Evolutionary conservation across 1,140 invertebrate genomes (phyloP), one percentile per base, ranked within the genome.

Genomic region (Pseudomyrmex cubaensis): DNA sequence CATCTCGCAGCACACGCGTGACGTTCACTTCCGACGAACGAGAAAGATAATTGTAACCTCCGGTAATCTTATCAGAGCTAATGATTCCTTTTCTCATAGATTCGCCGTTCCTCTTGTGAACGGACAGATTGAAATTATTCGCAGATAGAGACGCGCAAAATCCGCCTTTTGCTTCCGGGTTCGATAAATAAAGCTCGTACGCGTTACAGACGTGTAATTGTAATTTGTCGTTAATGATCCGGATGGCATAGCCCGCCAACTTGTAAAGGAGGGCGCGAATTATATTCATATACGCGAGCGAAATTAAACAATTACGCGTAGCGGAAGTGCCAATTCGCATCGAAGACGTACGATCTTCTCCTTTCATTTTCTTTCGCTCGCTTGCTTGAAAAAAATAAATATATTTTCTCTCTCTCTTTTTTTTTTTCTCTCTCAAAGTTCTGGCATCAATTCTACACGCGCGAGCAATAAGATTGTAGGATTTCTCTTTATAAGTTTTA

Each of bases 221-320:
- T 59, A 70, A 59, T 64, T 57, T 61, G 54, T 22, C 48, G 74
- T 64, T 76, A 64, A 64, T 59, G 56, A 80, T 72, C 66, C 13
- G 15, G 70, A n/a, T 44, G 54, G 67, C 52, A 64, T 46, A 17
- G 52, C 4, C 17, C 35, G 35, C 13, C 17, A 25, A 15, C 17
- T 59, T 35, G 44, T 44, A 70, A 57, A 57, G 54, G 54, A 12
- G 44, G 25, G 35, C 35, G 35, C 35, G 35, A 46, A 56, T 77
- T 67, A 78, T 17, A 50, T 59, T 72, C 56, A 70, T 20, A 48
- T 50, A 72, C 48, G 35, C 35, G 44, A 59, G 59, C 44, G 22
- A 54, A 76, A 76, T 64, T 54, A 25, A 66, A 77, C n/a, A 77
- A 77, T 77, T 66, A 64, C 44, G 64, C 44, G 54, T 17, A 25